A percentile compares a stretch with the other conserved stretches of the same genome.
Conservation (phyloP, 1,140 invertebrate genomes). For the Onthophagus taurus region DNA sequence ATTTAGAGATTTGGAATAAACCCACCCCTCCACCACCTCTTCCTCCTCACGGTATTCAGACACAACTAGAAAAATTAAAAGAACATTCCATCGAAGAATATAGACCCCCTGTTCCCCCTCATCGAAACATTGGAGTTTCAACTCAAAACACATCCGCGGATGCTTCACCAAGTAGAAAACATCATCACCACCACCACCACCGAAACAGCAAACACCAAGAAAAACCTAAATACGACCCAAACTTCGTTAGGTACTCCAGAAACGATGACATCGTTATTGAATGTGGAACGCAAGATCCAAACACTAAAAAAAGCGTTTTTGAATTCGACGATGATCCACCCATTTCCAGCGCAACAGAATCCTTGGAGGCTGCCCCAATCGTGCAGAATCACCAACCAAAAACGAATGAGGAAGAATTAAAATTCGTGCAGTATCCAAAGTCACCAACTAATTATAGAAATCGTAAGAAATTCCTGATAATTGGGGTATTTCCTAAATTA, state of each 20-base stretch:
- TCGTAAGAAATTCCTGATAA: constrained; percentile 17
- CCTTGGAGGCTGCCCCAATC: background rate
- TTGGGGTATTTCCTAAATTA: too few relatives aligned
- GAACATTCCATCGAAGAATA: constrained; percentile 52
- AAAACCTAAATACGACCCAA: background rate
- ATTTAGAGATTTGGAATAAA: constrained; percentile 33
- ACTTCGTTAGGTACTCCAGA: background rate
- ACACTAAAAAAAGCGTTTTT: constrained; percentile 27
- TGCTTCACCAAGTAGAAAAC: constrained; percentile 19
- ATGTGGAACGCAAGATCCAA: constrained; percentile 13
- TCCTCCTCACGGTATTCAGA: constrained; percentile 43
- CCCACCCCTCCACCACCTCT: constrained; percentile 43
- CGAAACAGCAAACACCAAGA: constrained; percentile 16
- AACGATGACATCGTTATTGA: constrained; percentile 8
- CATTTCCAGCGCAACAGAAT: background rate
- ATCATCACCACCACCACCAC: constrained; percentile 30
- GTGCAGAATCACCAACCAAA: background rate
- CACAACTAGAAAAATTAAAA: constrained; percentile 16
- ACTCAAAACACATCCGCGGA: constrained; percentile 10
- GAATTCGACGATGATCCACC: constrained; percentile 34
- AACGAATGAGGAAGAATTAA: constrained; percentile 25
- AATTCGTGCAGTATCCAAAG: constrained; percentile 35
- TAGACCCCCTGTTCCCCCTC: constrained; percentile 76
- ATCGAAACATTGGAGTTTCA: constrained; percentile 56
- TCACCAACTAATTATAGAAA: constrained; percentile 27